Conservation (phyloP, 2,888 invertebrate genomes). For the Formica aserva region DNA sequence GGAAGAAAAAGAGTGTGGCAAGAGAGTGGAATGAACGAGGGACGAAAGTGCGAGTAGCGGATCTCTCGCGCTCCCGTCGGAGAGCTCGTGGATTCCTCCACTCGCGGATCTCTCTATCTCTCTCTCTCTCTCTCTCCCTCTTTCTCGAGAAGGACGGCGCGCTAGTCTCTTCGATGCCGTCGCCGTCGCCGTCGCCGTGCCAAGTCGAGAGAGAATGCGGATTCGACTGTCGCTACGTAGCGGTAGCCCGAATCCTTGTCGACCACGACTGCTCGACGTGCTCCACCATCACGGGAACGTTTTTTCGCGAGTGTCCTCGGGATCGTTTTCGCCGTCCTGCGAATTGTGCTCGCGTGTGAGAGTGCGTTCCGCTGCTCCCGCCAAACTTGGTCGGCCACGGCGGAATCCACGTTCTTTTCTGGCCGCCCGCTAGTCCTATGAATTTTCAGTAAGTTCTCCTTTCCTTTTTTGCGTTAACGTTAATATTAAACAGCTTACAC, state of each 20-base stretch:
- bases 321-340: constrained; percentile 21
- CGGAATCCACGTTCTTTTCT: constrained; percentile 71
- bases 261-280: not conserved
- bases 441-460: constrained; percentile 77
- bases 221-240: constrained; percentile 22
- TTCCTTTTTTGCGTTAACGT: not conserved
- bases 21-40: constrained; percentile 34
- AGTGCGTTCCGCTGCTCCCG: constrained; percentile 56
- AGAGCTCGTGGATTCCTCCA: not conserved
- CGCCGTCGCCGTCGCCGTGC: constrained; percentile 32
- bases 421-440: constrained; percentile 78
- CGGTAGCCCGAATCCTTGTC: constrained; percentile 33
- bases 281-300: constrained; percentile 15
- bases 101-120: not conserved
- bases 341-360: constrained; percentile 46
- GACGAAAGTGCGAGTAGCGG: constrained; percentile 56
- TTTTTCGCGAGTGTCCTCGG: constrained; percentile 41
- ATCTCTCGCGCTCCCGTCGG: constrained; percentile 46
- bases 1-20: not conserved
- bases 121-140: constrained; percentile 4
- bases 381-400: constrained; percentile 59
- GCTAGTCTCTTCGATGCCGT: constrained; percentile 38
- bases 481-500: not conserved
- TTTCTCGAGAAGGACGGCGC: constrained; percentile 12
- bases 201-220: constrained; percentile 42